Conservation (phyloP, 2,888 invertebrate species). For the Torymus tubicola region DNA sequence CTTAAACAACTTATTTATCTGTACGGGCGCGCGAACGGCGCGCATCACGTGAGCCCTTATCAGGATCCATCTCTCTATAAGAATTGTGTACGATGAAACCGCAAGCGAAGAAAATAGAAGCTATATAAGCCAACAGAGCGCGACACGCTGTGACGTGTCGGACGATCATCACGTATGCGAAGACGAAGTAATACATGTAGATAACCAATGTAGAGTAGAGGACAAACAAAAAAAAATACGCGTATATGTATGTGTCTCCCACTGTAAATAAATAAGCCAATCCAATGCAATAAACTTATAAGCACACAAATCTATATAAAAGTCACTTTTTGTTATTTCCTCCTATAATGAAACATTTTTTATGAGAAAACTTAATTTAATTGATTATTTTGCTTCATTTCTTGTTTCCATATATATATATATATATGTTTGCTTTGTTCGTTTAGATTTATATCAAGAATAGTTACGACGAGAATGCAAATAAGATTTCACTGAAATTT, state of each 20-base stretch:
- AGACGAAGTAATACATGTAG: conserved; percentile 70
- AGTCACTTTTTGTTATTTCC: neutral
- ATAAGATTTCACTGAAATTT: too few relatives aligned
- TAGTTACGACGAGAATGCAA: too few relatives aligned
- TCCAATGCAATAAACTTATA: conserved; percentile 75
- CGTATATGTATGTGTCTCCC: conserved; percentile 73
- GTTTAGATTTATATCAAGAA: too few relatives aligned
- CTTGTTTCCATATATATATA: too few relatives aligned
- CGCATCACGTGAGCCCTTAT: conserved; percentile 64
- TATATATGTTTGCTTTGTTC: too few relatives aligned
- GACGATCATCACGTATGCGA: conserved; percentile 29
- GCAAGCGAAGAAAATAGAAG: conserved; percentile 23
- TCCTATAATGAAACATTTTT: too few relatives aligned
- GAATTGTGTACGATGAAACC: conserved; percentile 47
- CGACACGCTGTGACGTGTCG: neutral
- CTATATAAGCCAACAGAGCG: neutral
- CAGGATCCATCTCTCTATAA: conserved; percentile 64
- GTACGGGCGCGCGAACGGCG: neutral
- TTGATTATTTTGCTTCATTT: too few relatives aligned
- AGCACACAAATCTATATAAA: conserved; percentile 59
- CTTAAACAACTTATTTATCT: conserved; percentile 27
- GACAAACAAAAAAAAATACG: conserved; percentile 66
- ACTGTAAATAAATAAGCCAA: conserved; percentile 74
- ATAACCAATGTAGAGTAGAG: conserved; percentile 67
- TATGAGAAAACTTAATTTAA: too few relatives aligned